Evolutionary conservation across 2,797 vertebrate species (phyloP), one percentile per base, ranked within the genome.

Genomic region (Myotis myotis): DNA sequence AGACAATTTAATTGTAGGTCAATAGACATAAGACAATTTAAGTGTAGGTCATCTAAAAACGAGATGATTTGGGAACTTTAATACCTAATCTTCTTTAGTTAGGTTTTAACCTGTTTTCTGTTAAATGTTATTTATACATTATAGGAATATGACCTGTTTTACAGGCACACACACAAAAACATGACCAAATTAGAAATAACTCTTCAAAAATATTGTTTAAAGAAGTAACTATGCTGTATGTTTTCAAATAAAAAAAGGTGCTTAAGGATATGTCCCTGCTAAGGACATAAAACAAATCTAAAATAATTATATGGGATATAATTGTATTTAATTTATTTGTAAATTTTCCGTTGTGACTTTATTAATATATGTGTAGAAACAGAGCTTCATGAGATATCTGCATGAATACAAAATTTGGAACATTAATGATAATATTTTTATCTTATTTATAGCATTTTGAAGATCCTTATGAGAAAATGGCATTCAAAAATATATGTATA

Each of bases 251-350:
- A 91, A 76, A 55, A n/a, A 68, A 33, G 22, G 22, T 2, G 20
- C 6, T 36, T 84, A 83, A 90, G 16, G 5, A 28, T 79, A 74
- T 79, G 53, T 78, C 90, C 4, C 6, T 76, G 44, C 30, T 10
- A 53, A 6, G 19, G 6, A 89, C 15, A 55, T 30, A 79, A 53
- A 23, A 41, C 4, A 81, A 90, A 64, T 95, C 8, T n/a, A 76
- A 95, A 81, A 60, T 51, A 57, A 47, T 49, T 87, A 47, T 74
- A 9, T 91, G 53, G 15, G n/a, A 80, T 6, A 80, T 47, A 83
- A 88, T 51, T 68, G 22, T 49, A 38, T 47, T 79, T 55, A 68
- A 64, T 70, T 55, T 87, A 89, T 94, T 95, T 92, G 2, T 78
- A 89, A 90, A 53, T 70, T 62, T 78, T 15, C 4, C 1, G 28